phyloP scores from a whole-genome alignment of 92 coral and sea anemone species.

The Zoanthus gigantus region DNA sequence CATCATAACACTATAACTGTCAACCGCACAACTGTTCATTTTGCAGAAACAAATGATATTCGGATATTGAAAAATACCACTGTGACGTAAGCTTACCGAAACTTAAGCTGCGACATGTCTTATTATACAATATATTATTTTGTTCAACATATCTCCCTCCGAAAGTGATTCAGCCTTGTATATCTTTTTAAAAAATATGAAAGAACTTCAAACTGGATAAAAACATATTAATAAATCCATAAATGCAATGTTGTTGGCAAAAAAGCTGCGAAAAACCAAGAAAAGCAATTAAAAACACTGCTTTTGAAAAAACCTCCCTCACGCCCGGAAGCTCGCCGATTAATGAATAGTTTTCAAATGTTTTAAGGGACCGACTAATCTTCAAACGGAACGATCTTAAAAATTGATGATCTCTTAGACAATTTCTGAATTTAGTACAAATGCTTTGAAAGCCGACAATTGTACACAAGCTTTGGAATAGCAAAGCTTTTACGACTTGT shows the following conservation, averaged over 20 bases:
- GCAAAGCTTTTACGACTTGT: neutral
- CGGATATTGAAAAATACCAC: neutral
- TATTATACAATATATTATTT: neutral
- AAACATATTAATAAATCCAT: constrained; percentile 7
- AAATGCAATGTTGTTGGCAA: constrained; percentile 32
- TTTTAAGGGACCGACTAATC: constrained; percentile 6
- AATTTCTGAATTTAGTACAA: neutral
- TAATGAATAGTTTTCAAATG: constrained; percentile 28
- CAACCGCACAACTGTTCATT: constrained; percentile 23
- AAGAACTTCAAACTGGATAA: neutral
- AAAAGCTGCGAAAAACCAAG: neutral
- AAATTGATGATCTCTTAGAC: constrained; percentile 23
- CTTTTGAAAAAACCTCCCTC: neutral
- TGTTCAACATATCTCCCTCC: neutral
- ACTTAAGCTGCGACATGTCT: neutral
- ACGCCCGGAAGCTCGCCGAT: neutral
- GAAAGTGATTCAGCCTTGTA: neutral
- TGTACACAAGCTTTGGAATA: neutral
- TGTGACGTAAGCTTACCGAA: constrained; percentile 1
- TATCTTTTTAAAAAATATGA: neutral
- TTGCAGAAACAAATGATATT: neutral
- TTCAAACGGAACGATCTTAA: constrained; percentile 6
- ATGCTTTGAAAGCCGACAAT: constrained; percentile 12
- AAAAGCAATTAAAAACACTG: constrained; percentile 24
- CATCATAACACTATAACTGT: neutral